Evolutionary conservation across 2,797 vertebrate species (phyloP).

Genomic region (Lagodon rhomboides): DNA sequence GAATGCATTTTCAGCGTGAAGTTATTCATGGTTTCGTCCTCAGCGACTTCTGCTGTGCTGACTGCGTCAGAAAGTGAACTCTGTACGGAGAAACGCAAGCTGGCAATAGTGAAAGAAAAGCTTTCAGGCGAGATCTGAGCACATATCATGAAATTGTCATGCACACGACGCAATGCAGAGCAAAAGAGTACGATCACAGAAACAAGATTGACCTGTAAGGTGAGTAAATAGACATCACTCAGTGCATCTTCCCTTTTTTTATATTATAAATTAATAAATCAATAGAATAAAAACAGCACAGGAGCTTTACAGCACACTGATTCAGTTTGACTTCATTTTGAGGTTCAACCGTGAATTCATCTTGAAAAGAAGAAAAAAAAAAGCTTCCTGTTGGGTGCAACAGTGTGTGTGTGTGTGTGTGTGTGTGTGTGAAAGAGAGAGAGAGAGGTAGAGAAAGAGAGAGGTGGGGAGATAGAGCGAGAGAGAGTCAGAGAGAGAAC

Average conservation of each 20-base stretch:
- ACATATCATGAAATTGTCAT: not conserved
- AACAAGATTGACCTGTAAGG: not conserved
- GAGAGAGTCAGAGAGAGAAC: constrained; percentile 17
- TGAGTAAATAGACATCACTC: not conserved
- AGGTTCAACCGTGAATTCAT: constrained; percentile 58
- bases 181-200: not conserved
- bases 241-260: not conserved
- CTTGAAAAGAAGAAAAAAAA: constrained; percentile 41
- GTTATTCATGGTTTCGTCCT: not conserved
- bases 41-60: not conserved
- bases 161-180: not conserved
- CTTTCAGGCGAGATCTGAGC: not conserved
- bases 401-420: constrained; percentile 1
- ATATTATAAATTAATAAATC: not conserved
- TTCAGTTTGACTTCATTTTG: constrained; percentile 39
- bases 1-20: not conserved
- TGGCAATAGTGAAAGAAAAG: not conserved
- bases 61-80: not conserved
- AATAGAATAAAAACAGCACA: not conserved
- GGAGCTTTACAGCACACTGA: rapidly evolving
- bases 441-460: constrained; percentile 12
- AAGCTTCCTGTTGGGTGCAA: constrained; percentile 62
- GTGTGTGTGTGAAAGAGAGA: not conserved
- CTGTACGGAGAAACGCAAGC: not conserved
- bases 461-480: not conserved